Evolutionary conservation across 2,113 vertebrate genomes (phyloP), one percentile per base, ranked within the genome.

Genomic region (Procavia capensis): DNA sequence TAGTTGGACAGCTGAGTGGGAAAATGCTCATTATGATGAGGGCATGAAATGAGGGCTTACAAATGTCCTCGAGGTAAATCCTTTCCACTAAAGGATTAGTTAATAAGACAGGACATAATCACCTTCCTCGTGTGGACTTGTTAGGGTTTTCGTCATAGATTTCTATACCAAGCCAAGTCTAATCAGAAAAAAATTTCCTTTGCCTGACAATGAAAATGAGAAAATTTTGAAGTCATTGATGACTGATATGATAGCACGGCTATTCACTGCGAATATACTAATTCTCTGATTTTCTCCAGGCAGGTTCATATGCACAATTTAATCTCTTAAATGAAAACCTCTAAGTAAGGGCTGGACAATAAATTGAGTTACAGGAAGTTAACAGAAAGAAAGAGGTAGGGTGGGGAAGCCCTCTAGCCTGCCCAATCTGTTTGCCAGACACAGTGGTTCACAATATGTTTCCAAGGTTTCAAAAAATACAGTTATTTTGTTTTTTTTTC

Each of bases 51-150:
- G 45, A 95, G 90, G 93, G 80, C 84, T 97, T 96, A 86, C 59
- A 91, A 97, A 85, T 13, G 20, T 70, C 88, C 97, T 95, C 57
- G 3, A 96, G 81, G 87, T 84, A 98, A 98, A 98, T 97, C 95
- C 92, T 95, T 96, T 94, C 92, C 93, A 83, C 88, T 74, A 47
- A 85, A 93, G 85, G 95, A 97, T 98, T 98, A 98, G 63, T 97
- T 98, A 97, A 97, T 95, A 80, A 90, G 95, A 97, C 43, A 61
- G 66, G 97, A 98, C 97, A 96, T 95, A 96, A 97, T 96, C 95
- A 72, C 85, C 85, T 94, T 94, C 70, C 85, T 93, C 94, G 76
- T 31, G 59, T 83, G 66, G 9, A 34, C 0, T 0, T 87, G 95
- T 85, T 91, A 74, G 36, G 41, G 3, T 81, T 93, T 79, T 36